These are phyloP conservation scores for Acleris cristana DNA, from an alignment of 2,888 invertebrate species.

Conservation along the genomic window DNA sequence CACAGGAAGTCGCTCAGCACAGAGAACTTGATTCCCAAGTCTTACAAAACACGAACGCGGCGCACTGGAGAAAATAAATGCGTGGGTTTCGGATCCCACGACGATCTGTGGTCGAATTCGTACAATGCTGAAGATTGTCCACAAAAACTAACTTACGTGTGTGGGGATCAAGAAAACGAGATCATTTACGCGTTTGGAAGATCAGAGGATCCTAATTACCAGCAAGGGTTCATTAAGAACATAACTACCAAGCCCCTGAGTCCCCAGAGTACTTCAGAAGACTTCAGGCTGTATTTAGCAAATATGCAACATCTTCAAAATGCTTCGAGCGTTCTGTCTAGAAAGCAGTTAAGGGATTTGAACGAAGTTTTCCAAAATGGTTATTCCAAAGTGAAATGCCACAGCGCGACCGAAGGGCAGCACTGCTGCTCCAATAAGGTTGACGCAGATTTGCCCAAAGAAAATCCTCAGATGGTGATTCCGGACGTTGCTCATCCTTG, in stretches of 20 bases:
- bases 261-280: slow-evolving; percentile 86
- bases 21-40: slow-evolving; percentile 83
- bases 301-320: slow-evolving; percentile 89
- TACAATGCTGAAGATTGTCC: slow-evolving; percentile 69
- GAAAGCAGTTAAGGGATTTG: slow-evolving; percentile 85
- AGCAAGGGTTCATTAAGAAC: slow-evolving; percentile 75
- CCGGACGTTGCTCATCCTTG: slow-evolving; percentile 76
- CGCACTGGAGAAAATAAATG: slow-evolving; percentile 62
- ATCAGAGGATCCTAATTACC: slow-evolving; percentile 68
- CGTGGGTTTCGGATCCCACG: slow-evolving; percentile 74
- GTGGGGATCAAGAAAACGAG: slow-evolving; percentile 79
- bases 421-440: slow-evolving; percentile 69
- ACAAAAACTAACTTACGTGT: slow-evolving; percentile 72
- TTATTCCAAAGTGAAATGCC: slow-evolving; percentile 75
- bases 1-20: slow-evolving; percentile 85
- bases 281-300: slow-evolving; percentile 88
- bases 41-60: slow-evolving; percentile 72
- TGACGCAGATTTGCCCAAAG: slow-evolving; percentile 55
- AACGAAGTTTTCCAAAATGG: slow-evolving; percentile 84
- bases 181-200: slow-evolving; percentile 77
- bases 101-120: slow-evolving; percentile 79
- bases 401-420: slow-evolving; percentile 58
- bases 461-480: slow-evolving; percentile 70
- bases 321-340: slow-evolving; percentile 85
- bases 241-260: slow-evolving; percentile 87